A percentile compares a stretch with the other conserved stretches of the same genome.
Conservation (phyloP, 1,140 invertebrate genomes). For the Polypedilum pembai region DNA sequence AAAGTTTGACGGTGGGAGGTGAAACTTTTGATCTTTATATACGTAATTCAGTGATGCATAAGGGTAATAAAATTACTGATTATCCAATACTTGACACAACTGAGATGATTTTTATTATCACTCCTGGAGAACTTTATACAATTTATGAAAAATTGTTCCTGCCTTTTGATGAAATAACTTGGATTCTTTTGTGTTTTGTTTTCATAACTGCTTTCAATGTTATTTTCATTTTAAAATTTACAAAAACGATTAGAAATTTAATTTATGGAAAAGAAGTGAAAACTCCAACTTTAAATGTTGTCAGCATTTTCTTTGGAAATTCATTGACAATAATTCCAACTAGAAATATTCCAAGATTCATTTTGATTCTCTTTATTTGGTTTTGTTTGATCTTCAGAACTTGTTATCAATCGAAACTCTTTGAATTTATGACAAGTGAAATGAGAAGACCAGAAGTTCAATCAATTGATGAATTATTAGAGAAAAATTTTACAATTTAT, state of each 20-base stretch:
- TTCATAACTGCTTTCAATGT: neutral
- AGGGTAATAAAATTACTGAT: too few relatives aligned
- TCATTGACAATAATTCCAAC: neutral
- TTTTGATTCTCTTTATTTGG: neutral
- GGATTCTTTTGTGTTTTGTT: neutral
- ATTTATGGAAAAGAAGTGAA: neutral
- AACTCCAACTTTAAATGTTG: neutral
- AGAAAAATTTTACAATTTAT: neutral
- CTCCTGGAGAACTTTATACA: neutral
- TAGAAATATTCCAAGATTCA: neutral
- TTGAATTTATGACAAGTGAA: neutral
- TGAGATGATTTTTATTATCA: neutral
- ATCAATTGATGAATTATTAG: neutral
- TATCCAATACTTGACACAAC: too few relatives aligned
- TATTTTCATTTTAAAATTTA: neutral
- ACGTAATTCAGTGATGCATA: too few relatives aligned
- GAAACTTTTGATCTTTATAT: too few relatives aligned
- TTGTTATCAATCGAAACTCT: neutral
- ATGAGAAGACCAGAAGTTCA: neutral
- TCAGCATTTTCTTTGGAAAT: conserved; percentile 1
- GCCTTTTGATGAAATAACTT: neutral
- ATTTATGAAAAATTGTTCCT: neutral
- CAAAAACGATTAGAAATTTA: neutral
- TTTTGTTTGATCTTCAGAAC: neutral
- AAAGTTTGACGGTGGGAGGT: too few relatives aligned